Conservation (phyloP, 2,888 invertebrate species). For the Ctenicera cuprea region DNA sequence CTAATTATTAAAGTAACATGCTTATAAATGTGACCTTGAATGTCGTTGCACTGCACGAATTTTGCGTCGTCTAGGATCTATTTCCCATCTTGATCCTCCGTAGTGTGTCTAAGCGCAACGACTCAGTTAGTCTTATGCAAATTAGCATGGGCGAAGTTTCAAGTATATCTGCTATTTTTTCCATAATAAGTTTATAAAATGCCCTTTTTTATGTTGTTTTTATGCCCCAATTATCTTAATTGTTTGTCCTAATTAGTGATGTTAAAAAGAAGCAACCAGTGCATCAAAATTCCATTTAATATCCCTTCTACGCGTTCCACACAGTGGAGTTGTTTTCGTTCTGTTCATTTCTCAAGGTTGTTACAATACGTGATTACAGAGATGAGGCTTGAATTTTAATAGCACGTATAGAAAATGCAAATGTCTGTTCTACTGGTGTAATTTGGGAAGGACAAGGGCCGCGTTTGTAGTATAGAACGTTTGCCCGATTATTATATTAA, state of each 20-base stretch:
- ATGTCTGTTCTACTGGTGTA: constrained; percentile 22
- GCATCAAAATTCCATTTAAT: constrained; percentile 21
- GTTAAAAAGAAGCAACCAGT: background rate
- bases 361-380: constrained; percentile 40
- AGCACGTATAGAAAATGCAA: constrained; percentile 26
- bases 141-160: background rate
- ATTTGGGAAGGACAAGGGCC: constrained; percentile 14
- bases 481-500: constrained; percentile 25
- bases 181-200: background rate
- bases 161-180: background rate
- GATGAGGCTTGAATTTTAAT: constrained; percentile 31
- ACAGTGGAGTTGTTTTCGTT: constrained; percentile 34
- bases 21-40: constrained; percentile 18
- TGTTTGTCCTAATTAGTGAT: too few relatives aligned
- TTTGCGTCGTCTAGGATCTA: too few relatives aligned
- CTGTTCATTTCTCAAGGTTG: constrained; percentile 42
- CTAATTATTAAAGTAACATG: constrained; percentile 7
- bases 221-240: too few relatives aligned
- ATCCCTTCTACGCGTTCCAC: constrained; percentile 33
- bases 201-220: too few relatives aligned
- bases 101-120: background rate
- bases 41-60: constrained; percentile 24
- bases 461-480: background rate
- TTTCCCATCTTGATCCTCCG: background rate
- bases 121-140: background rate